Base-by-base conservation (phyloP, 1,140 invertebrate genomes). In the Yoshiicerus persimilis region DNA sequence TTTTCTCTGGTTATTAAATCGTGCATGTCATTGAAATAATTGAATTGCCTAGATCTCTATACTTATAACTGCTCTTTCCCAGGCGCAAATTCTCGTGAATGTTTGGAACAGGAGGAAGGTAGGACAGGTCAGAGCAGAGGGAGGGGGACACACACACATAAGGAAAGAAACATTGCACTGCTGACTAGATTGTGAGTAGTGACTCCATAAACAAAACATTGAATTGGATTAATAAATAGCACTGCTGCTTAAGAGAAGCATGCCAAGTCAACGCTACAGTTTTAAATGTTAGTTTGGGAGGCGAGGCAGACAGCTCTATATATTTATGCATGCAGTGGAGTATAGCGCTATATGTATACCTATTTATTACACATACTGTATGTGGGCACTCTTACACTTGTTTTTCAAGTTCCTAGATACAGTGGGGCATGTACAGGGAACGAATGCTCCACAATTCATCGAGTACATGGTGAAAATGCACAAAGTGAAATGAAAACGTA, bases 1-100 rank as follows among this genome's bases (percentile, higher is more conserved):
- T 86, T 86, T 30, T 5, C 47, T 27, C 39, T 39, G 38, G 27
- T 88, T 88, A 86, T 88, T 88, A 88, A 88, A 88, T 88, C 66
- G 87, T 88, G 87, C 87, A 88, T 86, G 66, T 83, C 66, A 84
- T 86, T 86, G 87, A 88, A 88, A 86, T 88, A 88, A 88, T 86
- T 88, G 84, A 88, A 86, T 88, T 86, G 66, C 83, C 66, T 38
- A 38, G 30, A 84, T 87, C 30, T 84, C 77, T 36, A 47, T 39
- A 36, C 39, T 23, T 47, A 23, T 30, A 4, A 20, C 32, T 20
- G 16, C 16, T n/a, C 8, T 38, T 32, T 80, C 16, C 4, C 10
- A 16, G 25, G 10, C 27, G 62, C 23, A 3, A 70, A 32, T 16
- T 11, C 4, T 16, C 47, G 2, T 16, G 16, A 16, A 1, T 70